Evolutionary conservation across 2,113 vertebrate species (phyloP).

Genomic region (Brachyistius frenatus): DNA sequence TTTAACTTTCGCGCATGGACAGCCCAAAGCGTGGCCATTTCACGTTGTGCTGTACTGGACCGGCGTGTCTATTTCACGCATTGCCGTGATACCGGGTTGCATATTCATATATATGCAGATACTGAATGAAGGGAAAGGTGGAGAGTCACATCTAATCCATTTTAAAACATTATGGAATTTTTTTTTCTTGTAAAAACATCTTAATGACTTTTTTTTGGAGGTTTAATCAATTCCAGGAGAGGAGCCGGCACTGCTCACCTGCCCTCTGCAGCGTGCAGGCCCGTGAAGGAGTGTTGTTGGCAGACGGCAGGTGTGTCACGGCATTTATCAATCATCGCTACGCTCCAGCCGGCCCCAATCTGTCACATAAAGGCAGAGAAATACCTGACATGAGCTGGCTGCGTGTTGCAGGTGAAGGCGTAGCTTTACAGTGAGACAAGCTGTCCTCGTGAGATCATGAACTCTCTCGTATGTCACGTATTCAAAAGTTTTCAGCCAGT

Average conservation of each 20-base stretch:
- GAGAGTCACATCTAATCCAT: no score
- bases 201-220: no score
- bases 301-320: slow-evolving; percentile 53
- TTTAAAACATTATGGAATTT: no score
- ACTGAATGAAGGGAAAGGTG: no score
- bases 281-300: slow-evolving; percentile 43
- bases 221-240: no score
- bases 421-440: slow-evolving; percentile 3
- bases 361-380: slow-evolving; percentile 27
- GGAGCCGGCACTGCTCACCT: not conserved
- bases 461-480: not conserved
- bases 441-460: not conserved
- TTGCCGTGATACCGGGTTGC: no score
- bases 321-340: slow-evolving; percentile 44
- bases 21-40: no score
- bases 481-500: not conserved
- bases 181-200: no score
- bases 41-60: no score
- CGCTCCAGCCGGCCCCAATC: slow-evolving; percentile 28
- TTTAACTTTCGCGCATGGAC: no score
- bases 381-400: not conserved
- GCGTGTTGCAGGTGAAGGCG: not conserved
- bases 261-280: not conserved
- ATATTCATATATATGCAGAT: no score
- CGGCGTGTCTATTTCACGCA: no score